A percentile compares a stretch with the other conserved stretches of the same genome.
Conservation (phyloP, 2,113 vertebrate species). For the Eonycteris spelaea region DNA sequence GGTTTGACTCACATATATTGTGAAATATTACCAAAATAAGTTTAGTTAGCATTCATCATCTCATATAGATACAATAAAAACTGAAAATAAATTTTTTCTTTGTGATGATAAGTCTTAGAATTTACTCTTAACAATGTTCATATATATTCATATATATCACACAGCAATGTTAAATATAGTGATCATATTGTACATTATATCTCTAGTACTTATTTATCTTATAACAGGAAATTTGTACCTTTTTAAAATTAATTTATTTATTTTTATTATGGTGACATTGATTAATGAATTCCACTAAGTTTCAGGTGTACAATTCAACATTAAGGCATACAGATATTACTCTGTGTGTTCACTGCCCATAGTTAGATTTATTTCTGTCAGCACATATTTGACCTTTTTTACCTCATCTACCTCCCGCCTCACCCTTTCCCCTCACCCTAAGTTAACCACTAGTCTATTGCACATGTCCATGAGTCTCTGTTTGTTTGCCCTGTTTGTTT, state of each 20-base stretch:
- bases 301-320: too few relatives aligned
- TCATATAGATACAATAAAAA: background rate
- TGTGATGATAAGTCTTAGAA: background rate
- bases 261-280: too few relatives aligned
- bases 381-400: too few relatives aligned
- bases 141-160: background rate
- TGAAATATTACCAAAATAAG: background rate
- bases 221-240: background rate
- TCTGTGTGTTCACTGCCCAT: too few relatives aligned
- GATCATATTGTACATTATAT: background rate
- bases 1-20: background rate
- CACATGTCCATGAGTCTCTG: too few relatives aligned
- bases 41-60: background rate
- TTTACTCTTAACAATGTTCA: background rate
- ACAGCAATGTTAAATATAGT: background rate
- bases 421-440: too few relatives aligned
- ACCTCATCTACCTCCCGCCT: too few relatives aligned
- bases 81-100: background rate
- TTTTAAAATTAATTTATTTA: background rate
- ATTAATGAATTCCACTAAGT: too few relatives aligned
- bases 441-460: too few relatives aligned
- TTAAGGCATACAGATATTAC: too few relatives aligned
- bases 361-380: too few relatives aligned
- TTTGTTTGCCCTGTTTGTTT: too few relatives aligned
- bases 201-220: background rate